Base-by-base conservation (phyloP, 53 echinoderm and acorn worm genomes). In the Henricia sp. region DNA sequence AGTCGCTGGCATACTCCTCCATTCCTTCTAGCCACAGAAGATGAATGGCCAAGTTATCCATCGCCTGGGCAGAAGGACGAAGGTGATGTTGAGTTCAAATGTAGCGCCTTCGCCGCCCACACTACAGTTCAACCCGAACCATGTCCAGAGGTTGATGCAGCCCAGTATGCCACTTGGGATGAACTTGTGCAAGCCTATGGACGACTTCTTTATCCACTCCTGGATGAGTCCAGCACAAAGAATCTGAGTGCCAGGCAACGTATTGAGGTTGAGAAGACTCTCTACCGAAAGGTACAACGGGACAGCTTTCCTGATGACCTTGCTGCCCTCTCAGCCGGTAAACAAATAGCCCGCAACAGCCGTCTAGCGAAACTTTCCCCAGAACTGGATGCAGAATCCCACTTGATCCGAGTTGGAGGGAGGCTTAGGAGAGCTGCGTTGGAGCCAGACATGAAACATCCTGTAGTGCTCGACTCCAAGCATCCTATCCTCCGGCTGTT, bases 11-110 rank as follows among this genome's bases (percentile, higher is more conserved):
- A 70, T n/a, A 10, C 41, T 20, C 70, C 80, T 8, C 39, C 41
- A 10, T 84, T 89, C 52, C 68, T 87, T 24, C 67, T 66, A 0
- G 0, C 3, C 24, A 17, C 57, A 16, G 62, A 65, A 19, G 52
- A 11, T 9, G 44, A 89, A 11, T 84, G 89, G 89, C 89, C 89
- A 32, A 63, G 42, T 17, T 53, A 73, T n/a, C 70, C 48, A 43
- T 19, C 70, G 9, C 25, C 43, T 27, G 5, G 27, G 25, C 3
- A 37, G 21, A 0, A 1, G 11, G 38, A 67, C 3, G 39, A 4
- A 10, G 67, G 38, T 8, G 14, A 16, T 27, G 1, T 46, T 1
- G 70, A 70, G 30, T 0, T 70, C 26, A 70, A 46, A 21, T 28
- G 26, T 27, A 48, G 29, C 28, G 6, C 17, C 28, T 70, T 70